Base-by-base conservation (phyloP, 1,140 invertebrate species). In the Liolophura sinensis region DNA sequence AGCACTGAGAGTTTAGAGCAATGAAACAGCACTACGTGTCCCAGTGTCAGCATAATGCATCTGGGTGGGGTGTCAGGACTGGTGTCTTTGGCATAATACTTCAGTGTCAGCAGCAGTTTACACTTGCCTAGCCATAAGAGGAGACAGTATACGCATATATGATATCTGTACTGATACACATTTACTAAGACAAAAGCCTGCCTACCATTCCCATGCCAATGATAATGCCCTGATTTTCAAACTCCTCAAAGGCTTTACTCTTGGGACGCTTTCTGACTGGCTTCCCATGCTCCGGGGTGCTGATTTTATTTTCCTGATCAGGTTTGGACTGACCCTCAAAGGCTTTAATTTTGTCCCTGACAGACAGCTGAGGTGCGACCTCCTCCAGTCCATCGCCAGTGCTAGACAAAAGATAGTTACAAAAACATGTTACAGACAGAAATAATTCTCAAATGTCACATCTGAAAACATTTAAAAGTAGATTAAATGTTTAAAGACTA, bases 191-290 rank as follows among this genome's bases (percentile, higher is more conserved):
- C 14, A 20, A 49, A 1, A 25, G 12, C 16, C 48, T 6, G 27
- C n/a, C n/a, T 62, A 46, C 52, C 55, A 62, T 51, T 73, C 70
- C 70, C 65, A 74, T 69, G n/a, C 70, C 70, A 48, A 70, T 70
- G 40, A 74, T 60, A 50, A 74, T 65, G 11, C 73, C 70, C n/a
- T 62, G 62, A 40, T 49, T 68, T 52, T 74, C 73, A 60, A 74
- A 73, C 27, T 67, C 73, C 64, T 74, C 64, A 56, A 74, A 74
- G 22, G 73, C 65, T 59, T 73, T 58, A 61, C 72, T 73, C 14
- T 68, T 50, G 50, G 73, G 73, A 49, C 67, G 46, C 58, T 72
- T 75, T 60, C 67, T 73, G 14, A 31, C 40, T 31, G 62, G 54
- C 46, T 62, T 67, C 46, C 64, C 61, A 9, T 40, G 31, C 31